phyloP scores from a whole-genome alignment of 2,797 vertebrate species.

The Mustela erminea region DNA sequence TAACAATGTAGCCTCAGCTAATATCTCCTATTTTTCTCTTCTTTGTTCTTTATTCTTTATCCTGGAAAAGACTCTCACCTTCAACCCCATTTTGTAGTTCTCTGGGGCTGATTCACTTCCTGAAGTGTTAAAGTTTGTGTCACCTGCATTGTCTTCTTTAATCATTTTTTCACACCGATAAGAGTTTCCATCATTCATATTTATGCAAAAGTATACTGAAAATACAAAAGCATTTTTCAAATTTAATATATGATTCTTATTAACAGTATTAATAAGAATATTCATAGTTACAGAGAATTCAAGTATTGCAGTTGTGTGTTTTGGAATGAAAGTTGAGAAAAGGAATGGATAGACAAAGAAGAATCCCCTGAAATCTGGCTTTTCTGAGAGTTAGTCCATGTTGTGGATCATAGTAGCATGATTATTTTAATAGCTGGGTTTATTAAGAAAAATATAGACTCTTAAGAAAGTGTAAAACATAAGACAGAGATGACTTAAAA shows the following conservation, averaged over 20 bases:
- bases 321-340: not conserved
- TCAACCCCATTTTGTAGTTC: not conserved
- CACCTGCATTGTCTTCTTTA: not conserved
- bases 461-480: slow-evolving; percentile 72
- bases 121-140: not conserved
- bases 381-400: slow-evolving; percentile 4
- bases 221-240: not conserved
- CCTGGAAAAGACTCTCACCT: not conserved
- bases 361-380: not conserved
- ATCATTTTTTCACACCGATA: not conserved
- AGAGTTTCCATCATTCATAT: not conserved
- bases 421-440: slow-evolving; percentile 65
- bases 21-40: not conserved
- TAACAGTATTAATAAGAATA: slow-evolving; percentile 1
- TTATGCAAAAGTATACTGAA: not conserved
- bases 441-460: slow-evolving; percentile 68
- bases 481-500: slow-evolving; percentile 73
- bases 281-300: not conserved
- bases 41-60: not conserved
- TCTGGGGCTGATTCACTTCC: not conserved
- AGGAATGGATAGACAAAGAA: not conserved
- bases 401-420: not conserved
- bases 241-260: not conserved
- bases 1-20: not conserved
- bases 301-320: not conserved